These are phyloP conservation scores for Nebria salina DNA, from an alignment of 2,888 invertebrate species.

Conservation along the genomic window DNA sequence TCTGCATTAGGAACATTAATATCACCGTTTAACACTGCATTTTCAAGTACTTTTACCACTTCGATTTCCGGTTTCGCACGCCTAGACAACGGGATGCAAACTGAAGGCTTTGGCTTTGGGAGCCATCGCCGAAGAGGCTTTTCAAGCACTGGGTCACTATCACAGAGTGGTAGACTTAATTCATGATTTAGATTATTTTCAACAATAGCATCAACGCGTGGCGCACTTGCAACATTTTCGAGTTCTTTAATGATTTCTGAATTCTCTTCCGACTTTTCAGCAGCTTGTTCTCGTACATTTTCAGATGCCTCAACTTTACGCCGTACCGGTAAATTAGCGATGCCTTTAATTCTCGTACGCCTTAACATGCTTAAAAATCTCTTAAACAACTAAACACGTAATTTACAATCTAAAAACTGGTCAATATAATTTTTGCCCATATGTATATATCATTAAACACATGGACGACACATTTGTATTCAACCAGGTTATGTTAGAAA, in stretches of 20 bases:
- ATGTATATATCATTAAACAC: neutral
- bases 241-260: conserved; percentile 22
- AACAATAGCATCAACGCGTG: conserved; percentile 50
- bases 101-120: conserved; percentile 22
- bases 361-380: conserved; percentile 65
- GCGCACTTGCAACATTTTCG: conserved; percentile 50
- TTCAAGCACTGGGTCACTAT: neutral
- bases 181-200: neutral
- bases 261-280: conserved; percentile 22
- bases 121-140: conserved; percentile 6
- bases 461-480: neutral
- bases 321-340: conserved; percentile 73
- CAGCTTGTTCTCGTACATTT: conserved; percentile 59
- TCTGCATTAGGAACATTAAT: neutral
- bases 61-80: neutral
- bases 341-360: conserved; percentile 78
- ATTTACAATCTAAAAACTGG: neutral
- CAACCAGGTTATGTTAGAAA: neutral
- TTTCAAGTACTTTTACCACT: neutral
- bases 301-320: conserved; percentile 56
- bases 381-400: conserved; percentile 35
- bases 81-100: neutral
- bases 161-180: neutral
- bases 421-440: neutral
- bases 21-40: neutral